Evolutionary conservation across 2,888 invertebrate genomes (phyloP).

Genomic region (Stictocephala bisonia): DNA sequence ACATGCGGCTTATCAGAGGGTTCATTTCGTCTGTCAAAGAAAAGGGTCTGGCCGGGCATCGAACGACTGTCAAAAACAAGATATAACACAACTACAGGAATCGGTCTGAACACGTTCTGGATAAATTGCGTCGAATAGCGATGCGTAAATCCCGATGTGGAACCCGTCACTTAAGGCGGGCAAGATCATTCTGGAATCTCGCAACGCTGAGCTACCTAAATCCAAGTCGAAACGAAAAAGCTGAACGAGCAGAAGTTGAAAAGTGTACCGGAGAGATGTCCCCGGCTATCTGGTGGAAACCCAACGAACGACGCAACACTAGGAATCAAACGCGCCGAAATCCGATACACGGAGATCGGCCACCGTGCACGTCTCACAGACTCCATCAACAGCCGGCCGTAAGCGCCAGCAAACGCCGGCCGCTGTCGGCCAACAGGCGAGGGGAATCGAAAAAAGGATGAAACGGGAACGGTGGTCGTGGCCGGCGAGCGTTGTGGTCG

Average conservation of each 20-base stretch:
- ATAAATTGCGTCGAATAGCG: background rate
- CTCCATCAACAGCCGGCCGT: too few species aligned
- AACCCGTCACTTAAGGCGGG: background rate
- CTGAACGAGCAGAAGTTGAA: slow-evolving; percentile 1
- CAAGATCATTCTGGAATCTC: background rate
- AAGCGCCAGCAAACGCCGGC: too few species aligned
- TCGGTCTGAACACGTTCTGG: background rate
- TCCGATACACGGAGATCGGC: background rate
- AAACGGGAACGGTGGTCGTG: too few species aligned
- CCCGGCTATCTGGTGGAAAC: background rate
- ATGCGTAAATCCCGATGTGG: background rate
- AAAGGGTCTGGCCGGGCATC: background rate
- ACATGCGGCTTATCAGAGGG: background rate
- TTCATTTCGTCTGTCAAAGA: background rate
- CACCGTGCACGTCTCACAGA: too few species aligned
- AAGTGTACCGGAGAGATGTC: background rate
- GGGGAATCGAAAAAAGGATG: too few species aligned
- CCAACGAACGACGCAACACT: background rate
- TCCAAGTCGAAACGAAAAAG: background rate
- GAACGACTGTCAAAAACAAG: slow-evolving; percentile 4
- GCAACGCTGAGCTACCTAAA: background rate
- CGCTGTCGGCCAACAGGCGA: too few species aligned
- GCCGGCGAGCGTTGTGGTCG: too few species aligned
- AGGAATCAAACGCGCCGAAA: background rate
- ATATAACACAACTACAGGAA: background rate